Evolutionary conservation across 2,888 invertebrate genomes (phyloP).

Genomic region (Miltochrista miniata): DNA sequence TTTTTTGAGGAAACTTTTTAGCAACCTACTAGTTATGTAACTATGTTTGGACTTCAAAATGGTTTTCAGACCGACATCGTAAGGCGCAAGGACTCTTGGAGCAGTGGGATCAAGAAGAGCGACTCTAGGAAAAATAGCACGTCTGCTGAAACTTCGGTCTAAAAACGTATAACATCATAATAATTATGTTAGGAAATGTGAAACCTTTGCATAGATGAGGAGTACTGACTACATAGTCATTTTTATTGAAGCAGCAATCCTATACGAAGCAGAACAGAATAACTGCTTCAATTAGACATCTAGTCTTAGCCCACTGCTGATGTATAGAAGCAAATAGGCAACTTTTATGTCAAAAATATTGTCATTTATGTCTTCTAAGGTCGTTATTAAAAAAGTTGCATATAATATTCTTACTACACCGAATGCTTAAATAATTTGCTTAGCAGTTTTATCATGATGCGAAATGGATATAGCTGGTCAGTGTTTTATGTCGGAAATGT

Average conservation of each 20-base stretch:
- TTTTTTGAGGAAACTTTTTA: too few species aligned
- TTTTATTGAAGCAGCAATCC: too few species aligned
- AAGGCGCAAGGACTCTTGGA: slow-evolving; percentile 78
- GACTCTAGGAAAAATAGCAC: slow-evolving; percentile 66
- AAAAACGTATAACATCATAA: slow-evolving; percentile 30
- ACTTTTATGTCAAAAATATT: too few species aligned
- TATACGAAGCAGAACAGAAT: not conserved
- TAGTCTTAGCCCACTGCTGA: too few species aligned
- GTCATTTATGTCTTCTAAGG: too few species aligned
- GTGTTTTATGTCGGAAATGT: too few species aligned
- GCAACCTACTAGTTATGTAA: not conserved
- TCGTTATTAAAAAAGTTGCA: too few species aligned
- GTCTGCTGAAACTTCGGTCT: slow-evolving; percentile 81
- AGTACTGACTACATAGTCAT: not conserved
- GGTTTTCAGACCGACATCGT: slow-evolving; percentile 74
- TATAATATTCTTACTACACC: too few species aligned
- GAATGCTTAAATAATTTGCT: too few species aligned
- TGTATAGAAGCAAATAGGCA: too few species aligned
- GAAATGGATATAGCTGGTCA: too few species aligned
- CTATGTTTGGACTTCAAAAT: slow-evolving; percentile 30
- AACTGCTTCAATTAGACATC: slow-evolving; percentile 7
- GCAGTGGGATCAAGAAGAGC: slow-evolving; percentile 63
- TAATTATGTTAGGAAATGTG: not conserved
- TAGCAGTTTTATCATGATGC: too few species aligned
- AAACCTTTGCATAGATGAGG: not conserved